Conservation (phyloP, 2,888 invertebrate genomes). For the Lottia gigantea region DNA sequence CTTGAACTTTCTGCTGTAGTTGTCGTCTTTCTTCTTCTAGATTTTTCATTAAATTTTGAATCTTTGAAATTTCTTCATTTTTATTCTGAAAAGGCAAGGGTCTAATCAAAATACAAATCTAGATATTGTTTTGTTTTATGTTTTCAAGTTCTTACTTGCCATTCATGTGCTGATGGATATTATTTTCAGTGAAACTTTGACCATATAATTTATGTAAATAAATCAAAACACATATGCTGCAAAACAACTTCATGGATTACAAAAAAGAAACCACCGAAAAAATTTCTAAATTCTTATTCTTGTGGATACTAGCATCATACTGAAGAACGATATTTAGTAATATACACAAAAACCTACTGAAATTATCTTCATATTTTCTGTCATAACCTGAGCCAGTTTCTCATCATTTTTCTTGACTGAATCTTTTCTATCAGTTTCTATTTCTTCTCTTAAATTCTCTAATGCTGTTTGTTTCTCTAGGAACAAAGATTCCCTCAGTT, state of each 20-base stretch:
- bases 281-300: too few relatives aligned
- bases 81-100: slow-evolving; percentile 37
- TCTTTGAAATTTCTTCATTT: slow-evolving; percentile 41
- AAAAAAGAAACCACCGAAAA: too few relatives aligned
- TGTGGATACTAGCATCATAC: too few relatives aligned
- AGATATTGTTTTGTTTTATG: neutral
- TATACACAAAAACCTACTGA: slow-evolving; percentile 23
- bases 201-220: too few relatives aligned
- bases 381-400: slow-evolving; percentile 30
- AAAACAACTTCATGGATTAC: too few relatives aligned
- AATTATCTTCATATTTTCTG: slow-evolving; percentile 26
- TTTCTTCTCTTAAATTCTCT: slow-evolving; percentile 43
- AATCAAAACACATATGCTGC: too few relatives aligned
- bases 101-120: neutral
- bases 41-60: slow-evolving; percentile 43
- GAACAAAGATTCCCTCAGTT: slow-evolving; percentile 50
- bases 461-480: slow-evolving; percentile 56
- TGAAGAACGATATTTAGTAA: too few relatives aligned
- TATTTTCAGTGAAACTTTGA: too few relatives aligned
- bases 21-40: slow-evolving; percentile 41
- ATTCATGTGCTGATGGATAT: too few relatives aligned
- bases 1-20: slow-evolving; percentile 38
- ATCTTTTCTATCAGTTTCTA: slow-evolving; percentile 49
- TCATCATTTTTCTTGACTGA: slow-evolving; percentile 42
- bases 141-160: too few relatives aligned